Conservation (phyloP, 2,797 vertebrate species). For the Sebastes matsubarae region DNA sequence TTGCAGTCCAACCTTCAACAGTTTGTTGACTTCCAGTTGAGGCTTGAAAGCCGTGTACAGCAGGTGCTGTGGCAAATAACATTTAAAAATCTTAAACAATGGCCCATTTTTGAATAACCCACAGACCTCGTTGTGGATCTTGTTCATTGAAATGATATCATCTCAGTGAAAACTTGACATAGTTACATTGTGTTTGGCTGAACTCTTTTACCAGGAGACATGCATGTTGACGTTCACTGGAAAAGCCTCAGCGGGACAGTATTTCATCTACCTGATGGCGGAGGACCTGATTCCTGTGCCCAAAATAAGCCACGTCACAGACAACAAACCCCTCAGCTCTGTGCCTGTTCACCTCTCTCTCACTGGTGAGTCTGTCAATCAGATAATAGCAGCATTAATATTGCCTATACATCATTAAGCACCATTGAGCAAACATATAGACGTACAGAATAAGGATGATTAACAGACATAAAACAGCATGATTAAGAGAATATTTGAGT, state of each 20-base stretch:
- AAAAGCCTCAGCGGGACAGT: constrained; percentile 61
- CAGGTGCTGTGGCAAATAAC: neutral
- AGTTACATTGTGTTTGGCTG: neutral
- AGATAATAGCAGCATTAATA: neutral
- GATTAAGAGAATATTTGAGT: neutral
- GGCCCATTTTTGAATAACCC: neutral
- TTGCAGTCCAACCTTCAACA: neutral
- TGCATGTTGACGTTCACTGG: constrained; percentile 74
- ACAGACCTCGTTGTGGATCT: neutral
- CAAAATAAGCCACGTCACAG: rapidly evolving
- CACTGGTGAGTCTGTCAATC: constrained; percentile 63
- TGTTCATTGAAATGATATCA: neutral
- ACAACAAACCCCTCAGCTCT: constrained; percentile 65
- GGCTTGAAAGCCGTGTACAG: neutral
- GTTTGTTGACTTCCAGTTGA: too few species aligned
- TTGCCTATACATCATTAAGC: neutral
- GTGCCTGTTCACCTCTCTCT: constrained; percentile 76
- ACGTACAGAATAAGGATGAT: neutral
- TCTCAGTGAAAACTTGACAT: neutral
- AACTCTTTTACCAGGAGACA: constrained; percentile 53
- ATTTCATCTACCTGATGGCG: constrained; percentile 74
- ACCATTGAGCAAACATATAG: neutral
- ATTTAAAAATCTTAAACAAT: neutral
- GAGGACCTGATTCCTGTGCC: constrained; percentile 69
- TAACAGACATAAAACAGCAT: neutral